Evolutionary conservation across 2,888 invertebrate genomes (phyloP), one percentile per base, ranked within the genome.

Genomic region (Clitarchus hookeri): DNA sequence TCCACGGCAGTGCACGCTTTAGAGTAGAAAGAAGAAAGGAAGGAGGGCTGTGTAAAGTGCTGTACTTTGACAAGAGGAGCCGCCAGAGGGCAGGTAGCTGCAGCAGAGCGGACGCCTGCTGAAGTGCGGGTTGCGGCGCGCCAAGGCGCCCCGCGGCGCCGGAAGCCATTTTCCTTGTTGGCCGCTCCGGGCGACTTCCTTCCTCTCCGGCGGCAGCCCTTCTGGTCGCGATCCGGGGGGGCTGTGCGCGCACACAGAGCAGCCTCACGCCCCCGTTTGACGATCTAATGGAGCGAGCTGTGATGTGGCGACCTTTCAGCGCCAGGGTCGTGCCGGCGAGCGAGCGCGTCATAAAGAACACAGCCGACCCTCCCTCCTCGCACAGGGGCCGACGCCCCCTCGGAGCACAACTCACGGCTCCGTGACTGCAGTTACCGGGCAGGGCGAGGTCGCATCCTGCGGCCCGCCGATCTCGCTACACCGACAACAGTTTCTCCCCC

Each of bases 241-340:
- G 65, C 16, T 8, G 65, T n/a, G n/a, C 13, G 65, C 65, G 16
- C 65, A 65, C 65, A 65, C 65, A 19, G 65, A 4, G 65, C 65
- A 23, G 65, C 19, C 11, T 16, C 13, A 48, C 48, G 65, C 65
- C 19, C 11, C 11, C 65, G 65, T 65, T 65, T 65, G 65, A 65
- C 4, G 65, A 16, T 16, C 65, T 65, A 65, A 65, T 65, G 65
- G 65, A 65, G 65, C 65, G 65, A 65, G 65, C 65, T 19, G 65
- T 23, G 65, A 65, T 65, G 65, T 65, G 65, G 65, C 65, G 65
- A 65, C 65, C 65, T 65, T 65, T 65, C 65, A 65, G 65, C 65
- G 65, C 11, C 65, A 16, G 19, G 19, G 65, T 23, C 16, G 65
- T 23, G 13, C 65, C 65, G 65, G 65, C 19, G 19, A 65, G 16